A percentile compares a stretch with the other conserved stretches of the same genome.
Conservation (phyloP, 2,888 invertebrate genomes). For the Halocaridina rubra region DNA sequence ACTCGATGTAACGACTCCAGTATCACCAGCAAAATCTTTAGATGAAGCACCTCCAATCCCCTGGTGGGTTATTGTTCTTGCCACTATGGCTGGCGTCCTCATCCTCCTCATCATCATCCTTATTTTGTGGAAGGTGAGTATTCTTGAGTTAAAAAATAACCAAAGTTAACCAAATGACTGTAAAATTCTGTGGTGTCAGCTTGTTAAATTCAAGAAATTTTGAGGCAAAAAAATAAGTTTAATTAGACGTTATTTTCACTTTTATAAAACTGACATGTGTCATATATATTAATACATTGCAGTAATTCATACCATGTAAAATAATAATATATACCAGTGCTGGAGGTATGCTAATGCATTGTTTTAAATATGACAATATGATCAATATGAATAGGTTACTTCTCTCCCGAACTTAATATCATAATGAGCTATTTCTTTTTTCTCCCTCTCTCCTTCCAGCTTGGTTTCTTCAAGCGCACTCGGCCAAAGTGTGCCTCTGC, state of each 20-base stretch:
- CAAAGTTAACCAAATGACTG: too few species aligned
- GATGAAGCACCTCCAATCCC: conserved; percentile 80
- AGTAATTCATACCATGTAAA: neutral
- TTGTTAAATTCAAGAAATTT: too few species aligned
- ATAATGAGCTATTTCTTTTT: neutral
- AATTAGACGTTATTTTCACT: neutral
- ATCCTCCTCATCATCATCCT: conserved; percentile 82
- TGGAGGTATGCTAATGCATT: neutral
- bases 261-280: too few species aligned
- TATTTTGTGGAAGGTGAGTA: conserved; percentile 83
- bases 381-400: neutral
- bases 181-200: too few species aligned
- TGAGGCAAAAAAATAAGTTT: too few species aligned
- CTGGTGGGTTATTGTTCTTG: conserved; percentile 87
- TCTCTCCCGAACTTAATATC: neutral
- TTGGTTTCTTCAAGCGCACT: conserved; percentile 93
- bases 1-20: conserved; percentile 74
- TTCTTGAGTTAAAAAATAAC: too few species aligned
- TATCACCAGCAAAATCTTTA: conserved; percentile 66
- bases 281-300: neutral
- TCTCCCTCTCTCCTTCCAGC: conserved; percentile 72
- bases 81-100: conserved; percentile 84
- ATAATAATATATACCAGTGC: neutral
- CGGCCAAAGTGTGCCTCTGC: conserved; percentile 77
- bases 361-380: neutral